Evolutionary conservation across 1,140 invertebrate species (phyloP).

Genomic region (Apis dorsata): DNA sequence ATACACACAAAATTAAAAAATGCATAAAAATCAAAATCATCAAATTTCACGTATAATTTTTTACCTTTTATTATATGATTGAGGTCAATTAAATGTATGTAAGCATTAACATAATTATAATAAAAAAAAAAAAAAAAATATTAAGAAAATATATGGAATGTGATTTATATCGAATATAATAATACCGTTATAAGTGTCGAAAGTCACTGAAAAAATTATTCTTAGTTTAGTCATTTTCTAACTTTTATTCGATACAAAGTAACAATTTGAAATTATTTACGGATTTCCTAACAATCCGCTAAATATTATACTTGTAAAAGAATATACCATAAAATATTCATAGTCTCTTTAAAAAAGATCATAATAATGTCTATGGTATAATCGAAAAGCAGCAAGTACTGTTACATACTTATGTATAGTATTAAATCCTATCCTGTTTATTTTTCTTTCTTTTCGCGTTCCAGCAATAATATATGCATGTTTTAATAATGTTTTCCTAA

Average conservation of each 20-base stretch:
- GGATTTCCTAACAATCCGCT: constrained; percentile 54
- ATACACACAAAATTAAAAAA: neutral
- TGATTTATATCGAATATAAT: neutral
- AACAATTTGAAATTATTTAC: constrained; percentile 47
- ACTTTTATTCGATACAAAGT: constrained; percentile 31
- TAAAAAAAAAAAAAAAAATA: neutral
- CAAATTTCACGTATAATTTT: neutral
- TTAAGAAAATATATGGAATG: constrained; percentile 11
- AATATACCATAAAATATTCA: constrained; percentile 65
- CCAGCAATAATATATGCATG: neutral
- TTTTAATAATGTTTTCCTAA: neutral
- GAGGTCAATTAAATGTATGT: neutral
- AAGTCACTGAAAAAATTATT: constrained; percentile 49
- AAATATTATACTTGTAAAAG: constrained; percentile 58
- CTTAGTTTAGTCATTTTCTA: neutral
- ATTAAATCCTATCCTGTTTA: constrained; percentile 12
- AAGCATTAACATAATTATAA: neutral
- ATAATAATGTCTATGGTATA: constrained; percentile 51
- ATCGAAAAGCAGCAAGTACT: constrained; percentile 68
- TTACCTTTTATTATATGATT: neutral
- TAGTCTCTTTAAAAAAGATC: constrained; percentile 41
- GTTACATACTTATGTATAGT: constrained; percentile 46
- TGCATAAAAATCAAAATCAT: neutral
- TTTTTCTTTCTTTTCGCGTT: constrained; percentile 2
- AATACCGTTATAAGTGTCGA: constrained; percentile 36